phyloP scores from a whole-genome alignment of 2,888 invertebrate genomes.

The Tuberolachnus salignus region DNA sequence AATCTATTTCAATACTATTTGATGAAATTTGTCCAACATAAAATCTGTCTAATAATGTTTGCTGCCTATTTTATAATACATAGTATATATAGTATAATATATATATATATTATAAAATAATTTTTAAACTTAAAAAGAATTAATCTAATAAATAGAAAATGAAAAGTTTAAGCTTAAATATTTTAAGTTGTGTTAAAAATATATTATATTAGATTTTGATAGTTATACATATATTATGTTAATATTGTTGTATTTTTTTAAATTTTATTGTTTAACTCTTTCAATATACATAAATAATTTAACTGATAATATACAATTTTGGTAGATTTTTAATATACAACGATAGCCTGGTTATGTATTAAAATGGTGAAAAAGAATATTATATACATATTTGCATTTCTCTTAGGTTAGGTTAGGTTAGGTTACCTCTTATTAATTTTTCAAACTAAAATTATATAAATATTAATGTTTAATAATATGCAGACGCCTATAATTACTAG shows the following conservation, averaged over 20 bases:
- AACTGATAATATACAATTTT: neutral
- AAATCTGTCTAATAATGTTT: neutral
- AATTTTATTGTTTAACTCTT: neutral
- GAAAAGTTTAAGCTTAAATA: too few relatives aligned
- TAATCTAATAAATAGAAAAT: neutral
- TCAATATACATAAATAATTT: neutral
- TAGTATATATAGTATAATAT: neutral
- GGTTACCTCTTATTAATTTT: too few relatives aligned
- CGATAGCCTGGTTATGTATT: neutral
- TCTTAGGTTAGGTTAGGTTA: too few relatives aligned
- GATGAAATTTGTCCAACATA: neutral
- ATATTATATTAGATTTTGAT: too few relatives aligned
- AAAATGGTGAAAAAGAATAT: too few relatives aligned
- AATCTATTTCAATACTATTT: neutral
- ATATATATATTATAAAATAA: neutral
- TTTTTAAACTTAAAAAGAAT: conserved; percentile 2
- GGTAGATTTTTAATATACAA: neutral
- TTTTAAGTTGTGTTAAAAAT: too few relatives aligned
- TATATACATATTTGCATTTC: neutral
- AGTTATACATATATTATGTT: neutral
- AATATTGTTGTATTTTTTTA: neutral
- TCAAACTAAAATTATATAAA: neutral
- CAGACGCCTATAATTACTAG: neutral
- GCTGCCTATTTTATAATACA: neutral
- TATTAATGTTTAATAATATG: neutral